A percentile compares a stretch with the other conserved stretches of the same genome.
phyloP scores from a whole-genome alignment of 2,888 invertebrate genomes.

The Neria commutata region DNA sequence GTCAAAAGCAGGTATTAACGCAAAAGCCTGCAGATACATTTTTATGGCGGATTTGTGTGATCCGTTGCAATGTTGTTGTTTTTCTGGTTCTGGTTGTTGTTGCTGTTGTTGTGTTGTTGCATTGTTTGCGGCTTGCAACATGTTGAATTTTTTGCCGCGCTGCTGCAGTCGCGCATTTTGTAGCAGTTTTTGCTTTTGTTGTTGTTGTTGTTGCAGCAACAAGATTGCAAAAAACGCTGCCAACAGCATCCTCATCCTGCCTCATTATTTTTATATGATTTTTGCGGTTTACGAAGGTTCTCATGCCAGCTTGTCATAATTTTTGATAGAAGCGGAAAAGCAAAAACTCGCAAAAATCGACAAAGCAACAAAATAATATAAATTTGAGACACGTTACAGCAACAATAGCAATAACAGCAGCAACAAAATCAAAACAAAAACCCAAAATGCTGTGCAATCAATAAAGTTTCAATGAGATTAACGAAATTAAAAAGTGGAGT shows the following conservation, averaged over 20 bases:
- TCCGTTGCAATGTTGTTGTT: slow-evolving; percentile 52
- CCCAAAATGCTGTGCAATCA: background rate
- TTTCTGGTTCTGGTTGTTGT: slow-evolving; percentile 26
- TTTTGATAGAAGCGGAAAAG: slow-evolving; percentile 40
- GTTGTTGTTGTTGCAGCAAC: slow-evolving; percentile 11
- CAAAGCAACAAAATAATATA: too few relatives aligned
- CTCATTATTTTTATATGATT: slow-evolving; percentile 54
- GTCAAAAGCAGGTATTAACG: slow-evolving; percentile 22
- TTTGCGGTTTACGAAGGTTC: slow-evolving; percentile 50
- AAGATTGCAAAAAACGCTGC: slow-evolving; percentile 2
- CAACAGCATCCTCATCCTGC: slow-evolving; percentile 39
- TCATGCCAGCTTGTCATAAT: slow-evolving; percentile 30
- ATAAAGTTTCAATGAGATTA: background rate
- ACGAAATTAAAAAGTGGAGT: background rate
- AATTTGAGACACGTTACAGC: background rate
- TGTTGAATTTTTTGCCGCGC: background rate
- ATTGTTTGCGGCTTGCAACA: slow-evolving; percentile 34
- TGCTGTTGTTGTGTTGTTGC: slow-evolving; percentile 30
- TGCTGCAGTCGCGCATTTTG: background rate
- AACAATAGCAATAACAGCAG: background rate
- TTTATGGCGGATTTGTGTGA: slow-evolving; percentile 59
- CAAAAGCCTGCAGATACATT: slow-evolving; percentile 30
- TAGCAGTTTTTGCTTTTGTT: slow-evolving; percentile 8
- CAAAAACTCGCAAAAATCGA: slow-evolving; percentile 22
- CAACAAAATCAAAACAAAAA: background rate